phyloP scores from a whole-genome alignment of 2,797 vertebrate species.

The Sardinella longiceps region DNA sequence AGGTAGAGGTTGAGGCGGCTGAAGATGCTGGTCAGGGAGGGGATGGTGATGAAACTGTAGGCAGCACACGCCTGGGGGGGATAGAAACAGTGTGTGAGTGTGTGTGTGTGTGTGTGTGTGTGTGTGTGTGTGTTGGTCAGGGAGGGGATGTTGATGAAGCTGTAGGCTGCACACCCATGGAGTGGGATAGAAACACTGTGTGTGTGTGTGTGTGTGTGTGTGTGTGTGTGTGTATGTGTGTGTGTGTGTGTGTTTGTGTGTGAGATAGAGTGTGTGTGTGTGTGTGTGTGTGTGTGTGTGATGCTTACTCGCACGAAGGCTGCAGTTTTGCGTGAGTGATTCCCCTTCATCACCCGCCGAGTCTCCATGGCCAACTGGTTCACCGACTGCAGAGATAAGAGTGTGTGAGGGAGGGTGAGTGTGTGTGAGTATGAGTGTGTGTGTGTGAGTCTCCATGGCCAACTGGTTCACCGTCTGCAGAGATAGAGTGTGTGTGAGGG shows the following conservation, averaged over 20 bases:
- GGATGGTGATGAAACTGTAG: constrained; percentile 98
- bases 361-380: constrained; percentile 97
- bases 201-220: no score
- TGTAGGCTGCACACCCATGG: no score
- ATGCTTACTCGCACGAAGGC: constrained; percentile 92
- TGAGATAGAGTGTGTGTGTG: no score
- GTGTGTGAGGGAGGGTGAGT: not conserved
- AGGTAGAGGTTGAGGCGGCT: constrained; percentile 91
- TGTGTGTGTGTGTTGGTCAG: no score
- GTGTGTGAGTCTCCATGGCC: not conserved
- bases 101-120: no score
- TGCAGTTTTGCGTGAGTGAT: constrained; percentile 93
- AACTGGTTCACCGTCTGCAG: no score
- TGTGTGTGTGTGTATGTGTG: no score
- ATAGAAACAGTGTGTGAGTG: not conserved
- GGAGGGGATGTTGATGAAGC: no score
- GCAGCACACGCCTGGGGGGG: constrained; percentile 95
- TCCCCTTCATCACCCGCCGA: constrained; percentile 90
- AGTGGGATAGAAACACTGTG: no score
- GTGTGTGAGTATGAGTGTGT: not conserved
- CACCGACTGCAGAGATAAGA: constrained; percentile 79
- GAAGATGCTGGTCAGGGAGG: constrained; percentile 92
- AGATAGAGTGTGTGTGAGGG: no score
- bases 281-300: not conserved
- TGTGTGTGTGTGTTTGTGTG: no score